phyloP scores from a whole-genome alignment of 2,113 vertebrate species.

The Lepisosteus oculatus region DNA sequence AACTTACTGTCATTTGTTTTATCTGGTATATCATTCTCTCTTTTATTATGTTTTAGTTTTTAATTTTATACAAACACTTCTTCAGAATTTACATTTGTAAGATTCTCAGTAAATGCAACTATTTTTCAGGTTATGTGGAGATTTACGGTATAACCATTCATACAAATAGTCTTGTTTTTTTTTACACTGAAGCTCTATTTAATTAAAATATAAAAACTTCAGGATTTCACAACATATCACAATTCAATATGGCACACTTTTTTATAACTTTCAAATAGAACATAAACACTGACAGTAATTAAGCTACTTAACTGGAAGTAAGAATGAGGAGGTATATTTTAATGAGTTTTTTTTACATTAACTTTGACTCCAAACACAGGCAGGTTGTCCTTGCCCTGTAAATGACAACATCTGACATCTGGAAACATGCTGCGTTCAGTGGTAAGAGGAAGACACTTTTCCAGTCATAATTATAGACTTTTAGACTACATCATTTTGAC shows the following conservation, averaged over 20 bases:
- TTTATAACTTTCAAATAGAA: conserved; percentile 31
- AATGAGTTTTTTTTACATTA: conserved; percentile 34
- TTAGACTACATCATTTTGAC: too few relatives aligned
- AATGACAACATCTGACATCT: conserved; percentile 17
- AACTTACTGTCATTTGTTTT: too few relatives aligned
- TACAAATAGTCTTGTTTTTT: not conserved
- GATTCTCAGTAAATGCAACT: too few relatives aligned
- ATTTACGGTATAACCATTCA: too few relatives aligned
- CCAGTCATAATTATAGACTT: not conserved
- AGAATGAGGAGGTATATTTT: conserved; percentile 36
- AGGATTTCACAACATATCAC: conserved; percentile 46
- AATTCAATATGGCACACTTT: conserved; percentile 24
- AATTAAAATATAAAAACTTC: conserved; percentile 24
- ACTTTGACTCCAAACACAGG: not conserved
- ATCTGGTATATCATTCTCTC: too few relatives aligned
- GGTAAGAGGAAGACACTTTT: not conserved
- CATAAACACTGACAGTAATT: conserved; percentile 38
- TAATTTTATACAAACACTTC: too few relatives aligned
- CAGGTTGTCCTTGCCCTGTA: conserved; percentile 9
- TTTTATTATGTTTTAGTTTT: too few relatives aligned
- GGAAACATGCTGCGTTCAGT: conserved; percentile 1
- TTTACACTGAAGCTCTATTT: conserved; percentile 13
- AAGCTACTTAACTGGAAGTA: conserved; percentile 35
- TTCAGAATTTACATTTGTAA: too few relatives aligned
- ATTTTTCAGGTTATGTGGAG: too few relatives aligned